These are phyloP conservation scores for Tichodroma muraria DNA, from an alignment of 2,113 vertebrate genomes.

Conservation along the genomic window DNA sequence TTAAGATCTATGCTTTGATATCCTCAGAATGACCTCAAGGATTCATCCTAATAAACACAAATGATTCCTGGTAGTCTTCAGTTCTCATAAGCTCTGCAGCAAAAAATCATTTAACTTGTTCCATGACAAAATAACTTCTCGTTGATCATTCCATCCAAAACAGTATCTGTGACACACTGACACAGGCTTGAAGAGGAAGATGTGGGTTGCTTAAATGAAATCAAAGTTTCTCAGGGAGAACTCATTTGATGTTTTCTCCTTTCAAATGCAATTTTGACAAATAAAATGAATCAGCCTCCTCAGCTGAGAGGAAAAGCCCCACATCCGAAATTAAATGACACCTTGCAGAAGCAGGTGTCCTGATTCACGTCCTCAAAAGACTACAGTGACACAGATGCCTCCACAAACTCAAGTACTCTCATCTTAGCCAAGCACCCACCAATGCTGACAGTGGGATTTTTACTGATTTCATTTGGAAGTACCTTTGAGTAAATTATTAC, in stretches of 20 bases:
- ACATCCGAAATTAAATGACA: background rate
- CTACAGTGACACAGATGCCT: background rate
- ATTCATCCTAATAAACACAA: conserved; percentile 57
- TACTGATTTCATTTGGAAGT: background rate
- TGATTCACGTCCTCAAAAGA: background rate
- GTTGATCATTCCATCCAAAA: background rate
- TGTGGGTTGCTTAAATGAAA: background rate
- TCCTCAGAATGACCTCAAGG: conserved; percentile 57
- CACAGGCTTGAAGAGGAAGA: background rate
- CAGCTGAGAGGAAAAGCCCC: background rate
- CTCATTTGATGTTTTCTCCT: background rate
- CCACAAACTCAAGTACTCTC: background rate
- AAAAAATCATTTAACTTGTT: background rate
- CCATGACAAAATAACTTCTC: background rate
- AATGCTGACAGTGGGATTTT: background rate
- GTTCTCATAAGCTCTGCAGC: background rate
- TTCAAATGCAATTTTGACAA: background rate
- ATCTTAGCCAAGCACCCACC: fast-evolving
- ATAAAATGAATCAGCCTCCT: background rate
- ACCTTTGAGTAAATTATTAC: background rate
- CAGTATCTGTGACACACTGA: background rate
- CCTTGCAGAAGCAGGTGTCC: background rate
- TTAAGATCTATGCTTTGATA: conserved; percentile 72
- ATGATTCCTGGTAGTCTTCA: background rate
- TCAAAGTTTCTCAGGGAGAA: background rate